A percentile compares a stretch with the other conserved stretches of the same genome.
phyloP scores from a whole-genome alignment of 2,113 vertebrate genomes.

The Alosa alosa region DNA sequence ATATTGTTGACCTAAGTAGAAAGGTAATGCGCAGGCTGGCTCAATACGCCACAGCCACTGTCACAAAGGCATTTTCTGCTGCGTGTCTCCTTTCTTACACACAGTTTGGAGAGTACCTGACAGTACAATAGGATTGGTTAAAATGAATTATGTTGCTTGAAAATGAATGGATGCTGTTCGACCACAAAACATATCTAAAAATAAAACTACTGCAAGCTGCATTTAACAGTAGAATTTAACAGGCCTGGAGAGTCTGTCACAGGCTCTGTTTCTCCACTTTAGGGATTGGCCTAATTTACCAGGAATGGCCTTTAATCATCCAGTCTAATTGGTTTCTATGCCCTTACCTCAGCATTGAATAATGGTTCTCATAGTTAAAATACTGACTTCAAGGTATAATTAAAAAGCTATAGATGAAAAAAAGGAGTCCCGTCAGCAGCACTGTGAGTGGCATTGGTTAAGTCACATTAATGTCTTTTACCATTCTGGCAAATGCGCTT shows the following conservation, averaged over 20 bases:
- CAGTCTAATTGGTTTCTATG: conserved; percentile 67
- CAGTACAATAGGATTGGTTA: background rate
- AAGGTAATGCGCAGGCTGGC: background rate
- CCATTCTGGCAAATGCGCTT: background rate
- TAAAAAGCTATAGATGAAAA: conserved; percentile 44
- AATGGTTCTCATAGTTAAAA: conserved; percentile 63
- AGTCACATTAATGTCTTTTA: background rate
- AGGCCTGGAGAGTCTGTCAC: background rate
- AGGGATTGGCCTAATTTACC: conserved; percentile 66
- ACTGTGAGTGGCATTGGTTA: background rate
- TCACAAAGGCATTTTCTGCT: background rate
- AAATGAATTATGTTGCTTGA: background rate
- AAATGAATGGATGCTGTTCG: background rate
- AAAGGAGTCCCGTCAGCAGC: background rate
- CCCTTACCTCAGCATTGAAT: conserved; percentile 66
- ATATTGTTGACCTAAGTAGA: conserved; percentile 11
- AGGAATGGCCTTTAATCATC: conserved; percentile 59
- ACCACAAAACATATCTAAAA: background rate
- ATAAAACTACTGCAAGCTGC: background rate
- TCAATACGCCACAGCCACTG: background rate
- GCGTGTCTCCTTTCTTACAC: background rate
- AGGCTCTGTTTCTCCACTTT: conserved; percentile 27
- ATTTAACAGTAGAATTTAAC: background rate
- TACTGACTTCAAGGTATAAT: conserved; percentile 52
- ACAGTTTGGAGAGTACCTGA: background rate